phyloP scores from a whole-genome alignment of 2,888 invertebrate genomes.

The Pseudococcus viburni region DNA sequence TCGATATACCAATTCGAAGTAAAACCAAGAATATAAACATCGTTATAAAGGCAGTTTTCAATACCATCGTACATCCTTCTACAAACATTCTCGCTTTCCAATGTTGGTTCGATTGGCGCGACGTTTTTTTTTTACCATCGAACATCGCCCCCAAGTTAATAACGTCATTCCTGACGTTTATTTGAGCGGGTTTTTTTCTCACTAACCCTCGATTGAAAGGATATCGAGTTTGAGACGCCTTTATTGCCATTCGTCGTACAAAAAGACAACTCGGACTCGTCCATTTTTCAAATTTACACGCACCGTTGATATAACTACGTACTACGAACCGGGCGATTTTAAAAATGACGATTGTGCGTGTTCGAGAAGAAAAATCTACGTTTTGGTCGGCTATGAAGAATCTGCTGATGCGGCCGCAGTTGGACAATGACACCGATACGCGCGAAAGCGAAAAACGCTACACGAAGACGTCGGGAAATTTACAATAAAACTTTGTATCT shows the following conservation, averaged over 20 bases:
- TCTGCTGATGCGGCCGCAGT: not conserved
- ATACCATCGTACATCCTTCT: not conserved
- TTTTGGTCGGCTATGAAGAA: not conserved
- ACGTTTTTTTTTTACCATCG: slow-evolving; percentile 9
- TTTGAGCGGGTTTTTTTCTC: not conserved
- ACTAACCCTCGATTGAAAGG: slow-evolving; percentile 28
- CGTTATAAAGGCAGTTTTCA: slow-evolving; percentile 1
- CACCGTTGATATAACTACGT: not conserved
- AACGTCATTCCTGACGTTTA: slow-evolving; percentile 44
- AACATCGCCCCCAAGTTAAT: slow-evolving; percentile 27
- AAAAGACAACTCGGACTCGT: slow-evolving; percentile 1
- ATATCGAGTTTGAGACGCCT: slow-evolving; percentile 33
- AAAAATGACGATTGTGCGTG: slow-evolving; percentile 30
- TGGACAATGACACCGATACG: slow-evolving; percentile 17
- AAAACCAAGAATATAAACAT: slow-evolving; percentile 35
- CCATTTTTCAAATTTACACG: slow-evolving; percentile 42
- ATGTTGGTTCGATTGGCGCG: slow-evolving; percentile 29
- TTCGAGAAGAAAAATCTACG: slow-evolving; percentile 2
- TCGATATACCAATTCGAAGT: not conserved
- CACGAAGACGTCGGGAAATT: slow-evolving; percentile 15
- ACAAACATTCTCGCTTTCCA: slow-evolving; percentile 35
- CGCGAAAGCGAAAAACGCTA: not conserved
- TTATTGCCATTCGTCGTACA: slow-evolving; percentile 15
- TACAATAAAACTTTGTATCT: slow-evolving; percentile 56
- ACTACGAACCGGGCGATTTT: not conserved